A percentile compares a stretch with the other conserved stretches of the same genome.
phyloP scores from a whole-genome alignment of 2,888 invertebrate genomes.

The Caenorhabditis sp. region DNA sequence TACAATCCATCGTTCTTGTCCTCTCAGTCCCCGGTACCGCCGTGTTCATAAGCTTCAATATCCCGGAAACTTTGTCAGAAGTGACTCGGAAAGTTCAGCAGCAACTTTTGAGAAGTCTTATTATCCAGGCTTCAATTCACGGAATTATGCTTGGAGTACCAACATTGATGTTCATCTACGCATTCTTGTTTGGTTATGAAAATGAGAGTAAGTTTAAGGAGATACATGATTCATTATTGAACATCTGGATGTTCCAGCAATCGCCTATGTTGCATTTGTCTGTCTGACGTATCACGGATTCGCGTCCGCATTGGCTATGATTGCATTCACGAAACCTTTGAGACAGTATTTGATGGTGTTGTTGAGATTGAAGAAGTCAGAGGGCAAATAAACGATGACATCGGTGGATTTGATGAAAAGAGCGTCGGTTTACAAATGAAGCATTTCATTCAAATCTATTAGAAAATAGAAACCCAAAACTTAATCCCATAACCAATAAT shows the following conservation, averaged over 20 bases:
- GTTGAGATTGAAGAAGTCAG: too few species aligned
- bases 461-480: too few species aligned
- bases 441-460: too few species aligned
- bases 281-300: conserved; percentile 25
- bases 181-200: conserved; percentile 29
- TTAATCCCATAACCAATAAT: too few species aligned
- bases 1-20: background rate
- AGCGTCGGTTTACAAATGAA: too few species aligned
- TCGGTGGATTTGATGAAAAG: too few species aligned
- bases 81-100: conserved; percentile 20
- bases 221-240: too few species aligned
- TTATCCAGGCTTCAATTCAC: conserved; percentile 27
- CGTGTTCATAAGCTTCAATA: conserved; percentile 6
- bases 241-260: too few species aligned
- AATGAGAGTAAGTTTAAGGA: too few species aligned
- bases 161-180: conserved; percentile 28
- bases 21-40: background rate
- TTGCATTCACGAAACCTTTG: conserved; percentile 20
- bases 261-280: background rate
- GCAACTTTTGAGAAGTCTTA: conserved; percentile 22
- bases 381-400: too few species aligned
- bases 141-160: conserved; percentile 35
- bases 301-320: conserved; percentile 9
- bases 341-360: too few species aligned
- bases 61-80: conserved; percentile 21